These are phyloP conservation scores for Mythimna loreyi DNA, from an alignment of 2,888 invertebrate species.

Conservation along the genomic window DNA sequence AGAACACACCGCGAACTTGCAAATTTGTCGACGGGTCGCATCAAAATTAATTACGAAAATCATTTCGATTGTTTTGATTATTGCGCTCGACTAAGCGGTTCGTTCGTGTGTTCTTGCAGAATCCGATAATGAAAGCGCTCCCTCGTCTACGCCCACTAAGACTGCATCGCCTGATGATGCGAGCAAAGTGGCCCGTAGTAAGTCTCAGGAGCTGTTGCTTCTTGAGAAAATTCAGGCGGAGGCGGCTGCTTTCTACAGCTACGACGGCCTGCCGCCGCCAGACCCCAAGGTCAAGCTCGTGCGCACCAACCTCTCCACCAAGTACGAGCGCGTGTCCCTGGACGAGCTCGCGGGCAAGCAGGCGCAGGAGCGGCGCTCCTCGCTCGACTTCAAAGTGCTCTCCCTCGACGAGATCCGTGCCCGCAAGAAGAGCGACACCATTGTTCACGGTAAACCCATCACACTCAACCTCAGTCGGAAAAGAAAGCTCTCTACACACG, in stretches of 20 bases:
- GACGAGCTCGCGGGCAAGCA: conserved; percentile 87
- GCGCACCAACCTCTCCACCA: conserved; percentile 75
- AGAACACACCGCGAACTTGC: conserved; percentile 83
- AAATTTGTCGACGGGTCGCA: conserved; percentile 77
- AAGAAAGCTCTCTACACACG: conserved; percentile 84
- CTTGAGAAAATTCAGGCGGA: conserved; percentile 93
- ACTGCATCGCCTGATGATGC: conserved; percentile 79
- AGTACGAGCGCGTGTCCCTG: conserved; percentile 88
- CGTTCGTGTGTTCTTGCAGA: conserved; percentile 94
- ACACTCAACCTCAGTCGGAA: conserved; percentile 82
- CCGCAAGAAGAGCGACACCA: conserved; percentile 75
- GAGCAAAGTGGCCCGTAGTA: conserved; percentile 82
- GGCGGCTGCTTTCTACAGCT: conserved; percentile 93
- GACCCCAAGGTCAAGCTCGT: conserved; percentile 75
- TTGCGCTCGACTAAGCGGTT: conserved; percentile 77
- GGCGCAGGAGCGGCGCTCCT: conserved; percentile 69
- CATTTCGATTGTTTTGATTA: conserved; percentile 69
- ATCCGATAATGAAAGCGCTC: conserved; percentile 94
- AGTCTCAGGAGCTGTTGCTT: conserved; percentile 93
- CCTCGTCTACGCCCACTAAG: conserved; percentile 91
- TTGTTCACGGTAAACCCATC: conserved; percentile 76
- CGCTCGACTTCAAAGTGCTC: conserved; percentile 86
- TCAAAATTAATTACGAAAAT: conserved; percentile 90
- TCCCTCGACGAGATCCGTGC: conserved; percentile 90
- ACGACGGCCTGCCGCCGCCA: conserved; percentile 83